Evolutionary conservation across 1,140 invertebrate species (phyloP).

Genomic region (Ostrea edulis): DNA sequence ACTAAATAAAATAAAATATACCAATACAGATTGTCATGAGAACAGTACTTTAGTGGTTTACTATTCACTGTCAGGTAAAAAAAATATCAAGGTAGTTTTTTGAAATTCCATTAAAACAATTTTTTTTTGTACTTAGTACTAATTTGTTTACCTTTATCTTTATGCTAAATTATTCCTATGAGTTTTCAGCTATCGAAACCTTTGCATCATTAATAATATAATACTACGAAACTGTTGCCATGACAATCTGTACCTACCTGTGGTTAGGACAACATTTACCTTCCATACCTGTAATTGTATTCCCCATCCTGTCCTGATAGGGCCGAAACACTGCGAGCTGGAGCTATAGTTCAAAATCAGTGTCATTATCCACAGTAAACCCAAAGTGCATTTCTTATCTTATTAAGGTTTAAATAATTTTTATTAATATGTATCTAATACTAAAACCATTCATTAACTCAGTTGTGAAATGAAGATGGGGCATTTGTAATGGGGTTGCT

Average conservation of each 20-base stretch:
- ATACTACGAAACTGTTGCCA: neutral
- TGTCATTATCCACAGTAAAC: constrained; percentile 29
- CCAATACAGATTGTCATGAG: constrained; percentile 30
- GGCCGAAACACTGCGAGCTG: constrained; percentile 15
- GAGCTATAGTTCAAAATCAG: constrained; percentile 32
- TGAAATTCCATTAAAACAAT: neutral
- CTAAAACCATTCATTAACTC: too few relatives aligned
- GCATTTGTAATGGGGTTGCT: too few relatives aligned
- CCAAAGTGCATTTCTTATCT: neutral
- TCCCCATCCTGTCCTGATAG: neutral
- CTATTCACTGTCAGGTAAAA: neutral
- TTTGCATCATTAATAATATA: neutral
- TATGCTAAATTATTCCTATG: neutral
- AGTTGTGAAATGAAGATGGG: too few relatives aligned
- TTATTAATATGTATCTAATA: too few relatives aligned
- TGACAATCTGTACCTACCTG: constrained; percentile 38
- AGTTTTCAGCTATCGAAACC: neutral
- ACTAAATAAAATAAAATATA: constrained; percentile 21
- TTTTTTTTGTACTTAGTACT: neutral
- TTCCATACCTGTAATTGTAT: constrained; percentile 48
- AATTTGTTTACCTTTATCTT: neutral
- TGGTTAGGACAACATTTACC: constrained; percentile 15
- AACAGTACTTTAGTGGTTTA: neutral
- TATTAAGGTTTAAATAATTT: too few relatives aligned
- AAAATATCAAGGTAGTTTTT: neutral